A percentile compares a stretch with the other conserved stretches of the same genome.
Conservation (phyloP, 2,113 vertebrate species). For the Plotosus lineatus region DNA sequence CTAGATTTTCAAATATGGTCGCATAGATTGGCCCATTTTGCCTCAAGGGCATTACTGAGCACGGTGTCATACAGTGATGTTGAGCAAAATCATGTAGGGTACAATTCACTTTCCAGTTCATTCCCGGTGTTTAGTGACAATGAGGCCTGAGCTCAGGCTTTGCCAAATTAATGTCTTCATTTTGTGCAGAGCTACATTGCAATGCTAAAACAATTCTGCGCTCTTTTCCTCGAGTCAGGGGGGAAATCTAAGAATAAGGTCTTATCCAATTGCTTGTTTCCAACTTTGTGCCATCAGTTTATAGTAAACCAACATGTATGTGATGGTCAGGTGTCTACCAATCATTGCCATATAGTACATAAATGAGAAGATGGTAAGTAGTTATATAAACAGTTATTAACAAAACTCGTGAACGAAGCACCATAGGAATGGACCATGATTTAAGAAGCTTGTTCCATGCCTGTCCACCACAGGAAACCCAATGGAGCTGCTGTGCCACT, state of each 20-base stretch:
- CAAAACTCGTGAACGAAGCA: no score
- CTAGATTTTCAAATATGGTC: background rate
- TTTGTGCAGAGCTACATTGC: background rate
- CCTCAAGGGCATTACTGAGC: background rate
- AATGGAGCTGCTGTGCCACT: no score
- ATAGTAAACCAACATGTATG: background rate
- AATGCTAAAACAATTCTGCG: background rate
- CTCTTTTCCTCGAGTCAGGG: background rate
- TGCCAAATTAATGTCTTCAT: background rate
- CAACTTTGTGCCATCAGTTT: background rate
- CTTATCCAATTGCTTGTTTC: background rate
- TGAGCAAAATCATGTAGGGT: background rate
- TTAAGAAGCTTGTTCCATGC: no score
- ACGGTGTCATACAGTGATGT: background rate
- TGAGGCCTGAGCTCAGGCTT: background rate
- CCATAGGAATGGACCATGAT: no score
- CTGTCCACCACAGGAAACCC: no score
- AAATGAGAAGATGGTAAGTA: background rate
- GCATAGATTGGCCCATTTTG: background rate
- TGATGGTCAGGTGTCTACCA: background rate
- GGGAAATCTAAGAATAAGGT: background rate
- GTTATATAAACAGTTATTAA: background rate
- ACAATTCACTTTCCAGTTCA: background rate
- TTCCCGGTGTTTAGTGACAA: no score
- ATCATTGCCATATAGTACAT: background rate